Evolutionary conservation across 2,888 invertebrate genomes (phyloP).

Genomic region (Encarsia formosa): DNA sequence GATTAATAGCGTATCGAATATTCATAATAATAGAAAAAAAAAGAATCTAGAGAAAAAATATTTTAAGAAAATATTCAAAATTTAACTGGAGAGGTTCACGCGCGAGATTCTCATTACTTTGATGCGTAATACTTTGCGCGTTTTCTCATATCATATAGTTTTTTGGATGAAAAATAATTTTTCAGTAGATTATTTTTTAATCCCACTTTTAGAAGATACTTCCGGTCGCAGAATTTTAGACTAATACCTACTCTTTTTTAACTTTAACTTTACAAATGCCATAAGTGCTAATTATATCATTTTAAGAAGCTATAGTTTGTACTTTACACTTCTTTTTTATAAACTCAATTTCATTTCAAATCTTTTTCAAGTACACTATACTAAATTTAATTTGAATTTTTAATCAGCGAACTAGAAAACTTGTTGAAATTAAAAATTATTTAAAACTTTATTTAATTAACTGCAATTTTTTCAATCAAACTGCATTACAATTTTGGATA

Average conservation of each 20-base stretch:
- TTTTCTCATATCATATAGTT: constrained; percentile 41
- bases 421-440: no score
- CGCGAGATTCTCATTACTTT: constrained; percentile 14
- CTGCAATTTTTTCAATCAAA: no score
- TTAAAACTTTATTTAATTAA: no score
- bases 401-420: no score
- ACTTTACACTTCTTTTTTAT: no score
- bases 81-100: constrained; percentile 15
- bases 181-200: constrained; percentile 17
- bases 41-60: no score
- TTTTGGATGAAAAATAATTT: constrained; percentile 13
- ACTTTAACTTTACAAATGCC: constrained; percentile 21
- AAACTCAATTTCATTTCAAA: no score
- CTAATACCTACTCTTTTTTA: constrained; percentile 19
- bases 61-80: constrained; percentile 31
- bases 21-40: no score
- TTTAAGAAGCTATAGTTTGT: constrained; percentile 3
- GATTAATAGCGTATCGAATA: no score
- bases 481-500: no score
- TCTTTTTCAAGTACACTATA: no score
- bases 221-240: constrained; percentile 4
- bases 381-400: no score
- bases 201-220: constrained; percentile 4
- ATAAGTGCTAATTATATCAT: constrained; percentile 22
- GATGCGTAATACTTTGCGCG: constrained; percentile 19